Base-by-base conservation (phyloP, 2,797 vertebrate species). In the Melanotaenia maccullochi region DNA sequence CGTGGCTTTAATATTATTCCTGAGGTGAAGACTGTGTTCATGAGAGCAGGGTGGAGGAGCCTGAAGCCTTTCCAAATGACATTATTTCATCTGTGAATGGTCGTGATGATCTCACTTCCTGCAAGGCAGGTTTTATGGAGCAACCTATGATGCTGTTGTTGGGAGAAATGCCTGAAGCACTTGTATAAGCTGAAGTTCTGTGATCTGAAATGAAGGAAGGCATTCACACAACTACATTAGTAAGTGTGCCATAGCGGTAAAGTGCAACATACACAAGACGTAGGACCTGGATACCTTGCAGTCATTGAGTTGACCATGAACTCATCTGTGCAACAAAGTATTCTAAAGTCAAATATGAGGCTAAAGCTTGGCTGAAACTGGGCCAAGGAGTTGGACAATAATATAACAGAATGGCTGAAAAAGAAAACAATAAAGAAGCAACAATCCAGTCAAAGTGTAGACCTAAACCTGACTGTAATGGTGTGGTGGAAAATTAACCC, bases 21-120 rank as follows among this genome's bases (percentile, higher is more conserved):
- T 65, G 65, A 77, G 76, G 83, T 81, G 61, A 75, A 85, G 85
- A 82, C 49, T 73, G 76, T 61, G 79, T 88, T 79, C 62, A 56
- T 49, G 59, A 74, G 73, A 74, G 67, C 6, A 16, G 44, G 55
- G 58, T 75, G 68, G 71, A 76, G 71, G 22, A 82, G 79, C 79
- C 76, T 62, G 76, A 79, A 64, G 63, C 78, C 42, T 69, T 69
- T 78, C 22, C 38, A 79, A 87, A 81, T 68, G 59, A 81, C 68
- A 71, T 47, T 13, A 30, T 79, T 84, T 88, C 80, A 78, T 33
- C 32, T 33, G 32, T 33, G 32, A 33, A 33, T 65, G 62, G 74
- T 69, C 47, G 14, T n/a, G 47, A 83, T 87, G 87, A 22, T 49
- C 44, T 47, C 44, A 47, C 20, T 86, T 85, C 82, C 76, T 81